Evolutionary conservation across 2,113 vertebrate species (phyloP).

Genomic region (Brienomyrus brachyistius): DNA sequence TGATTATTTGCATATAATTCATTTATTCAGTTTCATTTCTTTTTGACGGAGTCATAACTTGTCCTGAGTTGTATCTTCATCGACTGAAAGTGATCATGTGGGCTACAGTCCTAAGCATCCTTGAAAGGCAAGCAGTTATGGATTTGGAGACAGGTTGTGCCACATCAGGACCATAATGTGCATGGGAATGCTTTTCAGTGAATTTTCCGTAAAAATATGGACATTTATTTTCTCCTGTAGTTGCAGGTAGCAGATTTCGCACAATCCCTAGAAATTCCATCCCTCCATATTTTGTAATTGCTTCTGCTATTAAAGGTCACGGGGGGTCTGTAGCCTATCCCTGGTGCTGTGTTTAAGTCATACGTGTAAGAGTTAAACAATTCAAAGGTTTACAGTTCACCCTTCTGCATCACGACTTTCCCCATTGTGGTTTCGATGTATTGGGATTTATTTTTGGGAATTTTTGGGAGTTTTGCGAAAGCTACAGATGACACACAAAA

Average conservation of each 20-base stretch:
- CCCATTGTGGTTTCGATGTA: neutral
- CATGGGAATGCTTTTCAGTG: neutral
- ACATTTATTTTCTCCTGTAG: neutral
- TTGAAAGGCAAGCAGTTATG: neutral
- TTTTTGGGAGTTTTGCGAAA: neutral
- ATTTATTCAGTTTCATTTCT: neutral
- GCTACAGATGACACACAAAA: neutral
- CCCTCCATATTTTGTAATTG: neutral
- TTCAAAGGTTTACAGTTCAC: neutral
- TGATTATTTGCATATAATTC: neutral
- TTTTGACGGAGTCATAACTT: neutral
- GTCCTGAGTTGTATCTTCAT: neutral
- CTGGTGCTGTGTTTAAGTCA: neutral
- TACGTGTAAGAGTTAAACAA: neutral
- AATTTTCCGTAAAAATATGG: neutral
- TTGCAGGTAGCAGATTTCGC: neutral
- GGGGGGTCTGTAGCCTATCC: neutral
- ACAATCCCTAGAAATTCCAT: neutral
- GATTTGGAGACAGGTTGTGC: constrained; percentile 9
- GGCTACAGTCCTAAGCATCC: neutral
- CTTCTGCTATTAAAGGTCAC: neutral
- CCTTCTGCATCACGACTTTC: neutral
- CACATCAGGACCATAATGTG: neutral
- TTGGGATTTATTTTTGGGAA: neutral
- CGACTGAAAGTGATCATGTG: neutral